Evolutionary conservation across 2,797 vertebrate species (phyloP), one percentile per base, ranked within the genome.

Genomic region (Perodicticus potto): DNA sequence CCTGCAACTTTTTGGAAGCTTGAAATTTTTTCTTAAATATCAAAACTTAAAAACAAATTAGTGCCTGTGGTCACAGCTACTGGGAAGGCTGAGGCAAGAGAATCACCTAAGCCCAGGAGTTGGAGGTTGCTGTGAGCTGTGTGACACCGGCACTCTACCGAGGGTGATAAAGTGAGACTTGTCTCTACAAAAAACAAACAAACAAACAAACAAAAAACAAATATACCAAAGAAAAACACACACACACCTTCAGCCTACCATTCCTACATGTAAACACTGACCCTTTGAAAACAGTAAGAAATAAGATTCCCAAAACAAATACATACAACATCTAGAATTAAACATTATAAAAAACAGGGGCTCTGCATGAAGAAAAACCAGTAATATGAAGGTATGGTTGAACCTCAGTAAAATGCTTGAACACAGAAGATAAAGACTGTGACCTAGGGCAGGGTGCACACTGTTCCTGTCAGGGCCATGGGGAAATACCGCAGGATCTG

Each of bases 381-480:
- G 65, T 45, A 7, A 45, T 0, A 4, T 1, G 59, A 11, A 55
- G 91, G 27, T 32, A 16, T 8, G 3, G 53, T 5, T 10, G 7
- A 17, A 4, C 1, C 67, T 29, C 34, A 3, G 45, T 3, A 7
- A 45, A 37, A 53, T 0, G 34, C 8, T 29, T 0, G 0, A 1
- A 3, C 23, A 0, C 0, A n/a, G 70, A 45, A 37, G 20, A 61
- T 17, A 63, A 25, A 40, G 34, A 7, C 32, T 17, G 3, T 4
- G 20, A 7, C 1, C 29, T 7, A 14, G 20, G 11, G 20, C 5
- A 1, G 12, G 43, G 13, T 19, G 45, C 37, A 7, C 13, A 1
- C 45, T 7, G 7, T 22, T 59, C 12, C 49, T 4, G 17, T 2
- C 53, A 77, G 59, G 72, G 63, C 86, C 63, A 70, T 63, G 40